These are phyloP conservation scores for Cephus rjabovi DNA, from an alignment of 2,888 invertebrate genomes.

Conservation along the genomic window DNA sequence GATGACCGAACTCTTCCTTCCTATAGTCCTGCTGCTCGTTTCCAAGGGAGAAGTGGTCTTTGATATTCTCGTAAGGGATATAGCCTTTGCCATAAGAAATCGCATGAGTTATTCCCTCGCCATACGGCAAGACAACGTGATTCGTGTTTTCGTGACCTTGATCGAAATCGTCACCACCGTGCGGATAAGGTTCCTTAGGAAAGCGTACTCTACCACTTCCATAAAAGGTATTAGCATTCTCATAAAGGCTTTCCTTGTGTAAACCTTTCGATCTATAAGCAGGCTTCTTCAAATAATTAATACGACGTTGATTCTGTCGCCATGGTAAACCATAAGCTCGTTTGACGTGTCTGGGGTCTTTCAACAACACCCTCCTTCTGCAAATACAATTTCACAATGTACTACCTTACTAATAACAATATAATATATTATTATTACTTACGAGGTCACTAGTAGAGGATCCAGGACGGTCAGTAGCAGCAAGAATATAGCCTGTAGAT, in stretches of 20 bases:
- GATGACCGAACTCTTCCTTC: not conserved
- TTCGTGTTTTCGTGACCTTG: conserved; percentile 45
- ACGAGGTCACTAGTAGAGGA: conserved; percentile 44
- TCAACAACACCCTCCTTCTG: conserved; percentile 48
- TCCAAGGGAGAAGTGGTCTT: conserved; percentile 26
- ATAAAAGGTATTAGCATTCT: conserved; percentile 14
- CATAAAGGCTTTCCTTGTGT: not conserved
- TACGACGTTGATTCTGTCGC: conserved; percentile 21
- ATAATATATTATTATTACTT: conserved; percentile 33
- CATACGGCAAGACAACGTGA: conserved; percentile 49
- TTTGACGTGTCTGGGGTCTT: conserved; percentile 48
- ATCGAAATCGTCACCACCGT: conserved; percentile 53
- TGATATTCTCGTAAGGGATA: conserved; percentile 50
- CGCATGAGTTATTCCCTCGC: conserved; percentile 47
- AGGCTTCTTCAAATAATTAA: not conserved
- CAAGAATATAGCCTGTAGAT: conserved; percentile 9
- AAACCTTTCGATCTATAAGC: not conserved
- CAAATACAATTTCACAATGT: not conserved
- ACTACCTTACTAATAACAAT: not conserved
- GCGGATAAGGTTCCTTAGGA: conserved; percentile 29
- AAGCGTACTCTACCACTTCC: not conserved
- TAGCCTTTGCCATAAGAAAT: conserved; percentile 53
- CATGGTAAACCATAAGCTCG: conserved; percentile 40
- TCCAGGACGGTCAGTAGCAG: conserved; percentile 46
- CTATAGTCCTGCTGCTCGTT: conserved; percentile 7